Evolutionary conservation across 2,113 vertebrate genomes (phyloP).

Genomic region (Charadrius vociferus): DNA sequence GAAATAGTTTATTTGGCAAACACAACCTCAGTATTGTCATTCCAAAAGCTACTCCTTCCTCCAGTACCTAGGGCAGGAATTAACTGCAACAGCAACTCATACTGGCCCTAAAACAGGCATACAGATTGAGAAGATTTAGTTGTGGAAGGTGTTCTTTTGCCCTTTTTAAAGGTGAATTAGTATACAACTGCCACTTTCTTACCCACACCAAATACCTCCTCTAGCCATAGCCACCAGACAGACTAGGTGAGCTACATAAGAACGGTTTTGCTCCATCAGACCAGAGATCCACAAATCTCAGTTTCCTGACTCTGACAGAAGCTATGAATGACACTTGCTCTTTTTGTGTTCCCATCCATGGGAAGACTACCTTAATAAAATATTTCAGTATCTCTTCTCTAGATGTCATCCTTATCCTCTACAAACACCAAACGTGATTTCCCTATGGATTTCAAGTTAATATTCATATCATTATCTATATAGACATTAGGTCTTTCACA

Average conservation of each 20-base stretch:
- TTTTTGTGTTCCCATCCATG: neutral
- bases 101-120: neutral
- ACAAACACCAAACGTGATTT: neutral
- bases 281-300: neutral
- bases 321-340: neutral
- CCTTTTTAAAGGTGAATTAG: neutral
- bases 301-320: neutral
- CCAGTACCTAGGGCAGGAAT: neutral
- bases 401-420: neutral
- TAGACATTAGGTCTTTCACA: neutral
- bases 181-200: neutral
- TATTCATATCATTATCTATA: neutral
- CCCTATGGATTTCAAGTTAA: neutral
- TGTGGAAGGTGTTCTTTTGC: neutral
- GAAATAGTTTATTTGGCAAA: neutral
- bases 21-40: neutral
- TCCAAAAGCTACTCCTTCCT: neutral
- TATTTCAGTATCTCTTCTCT: neutral
- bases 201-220: neutral
- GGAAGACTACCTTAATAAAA: neutral
- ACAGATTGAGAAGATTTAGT: neutral
- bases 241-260: neutral
- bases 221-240: neutral
- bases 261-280: neutral
- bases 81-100: neutral